These are phyloP conservation scores for Aselliscus stoliczkanus DNA, from an alignment of 2,797 vertebrate species.

Conservation along the genomic window DNA sequence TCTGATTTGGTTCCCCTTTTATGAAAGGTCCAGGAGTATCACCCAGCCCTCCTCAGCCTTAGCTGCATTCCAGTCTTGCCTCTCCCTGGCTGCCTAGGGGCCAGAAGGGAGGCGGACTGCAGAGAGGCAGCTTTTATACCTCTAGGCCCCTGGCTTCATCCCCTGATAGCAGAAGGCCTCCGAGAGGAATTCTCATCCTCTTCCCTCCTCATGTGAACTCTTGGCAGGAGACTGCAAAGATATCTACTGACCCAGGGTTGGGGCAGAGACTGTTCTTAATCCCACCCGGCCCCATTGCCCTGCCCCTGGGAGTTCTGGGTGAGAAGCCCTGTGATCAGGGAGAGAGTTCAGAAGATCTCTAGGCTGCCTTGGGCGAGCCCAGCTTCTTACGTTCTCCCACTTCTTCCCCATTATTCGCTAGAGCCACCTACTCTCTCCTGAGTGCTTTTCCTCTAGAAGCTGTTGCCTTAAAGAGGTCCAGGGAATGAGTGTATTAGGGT, in stretches of 20 bases:
- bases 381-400: not conserved
- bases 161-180: slow-evolving; percentile 37
- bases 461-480: not conserved
- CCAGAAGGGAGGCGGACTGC: not conserved
- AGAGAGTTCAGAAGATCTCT: slow-evolving; percentile 15
- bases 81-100: not conserved
- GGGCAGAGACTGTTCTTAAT: slow-evolving; percentile 21
- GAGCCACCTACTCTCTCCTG: not conserved
- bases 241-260: slow-evolving; percentile 63
- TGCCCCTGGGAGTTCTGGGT: not conserved
- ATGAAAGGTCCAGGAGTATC: not conserved
- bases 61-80: slow-evolving; percentile 28
- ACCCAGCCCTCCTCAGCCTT: not conserved
- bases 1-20: not conserved
- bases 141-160: slow-evolving; percentile 23
- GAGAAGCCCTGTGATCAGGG: not conserved
- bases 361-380: not conserved
- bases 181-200: slow-evolving; percentile 28
- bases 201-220: slow-evolving; percentile 47
- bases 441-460: not conserved
- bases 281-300: not conserved
- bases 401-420: not conserved
- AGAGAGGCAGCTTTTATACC: not conserved
- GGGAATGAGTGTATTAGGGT: not conserved
- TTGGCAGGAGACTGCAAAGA: slow-evolving; percentile 59